phyloP scores from a whole-genome alignment of 2,113 vertebrate genomes.

The Dryoscopus gambensis region DNA sequence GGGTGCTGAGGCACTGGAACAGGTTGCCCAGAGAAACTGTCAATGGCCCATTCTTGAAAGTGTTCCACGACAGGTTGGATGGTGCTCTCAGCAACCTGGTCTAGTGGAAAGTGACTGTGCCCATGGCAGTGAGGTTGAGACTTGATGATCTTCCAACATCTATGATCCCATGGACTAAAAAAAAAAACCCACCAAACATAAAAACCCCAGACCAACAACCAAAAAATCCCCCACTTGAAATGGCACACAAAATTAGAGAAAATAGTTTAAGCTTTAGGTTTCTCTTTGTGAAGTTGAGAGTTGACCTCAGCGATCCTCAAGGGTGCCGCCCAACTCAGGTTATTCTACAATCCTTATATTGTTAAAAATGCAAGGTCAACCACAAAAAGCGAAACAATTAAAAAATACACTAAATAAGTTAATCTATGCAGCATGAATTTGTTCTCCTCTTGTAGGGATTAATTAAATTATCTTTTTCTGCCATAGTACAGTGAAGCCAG shows the following conservation, averaged over 20 bases:
- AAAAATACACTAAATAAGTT: neutral
- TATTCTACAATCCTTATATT: neutral
- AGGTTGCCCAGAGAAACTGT: neutral
- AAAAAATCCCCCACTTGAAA: neutral
- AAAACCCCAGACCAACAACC: neutral
- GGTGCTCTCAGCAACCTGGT: neutral
- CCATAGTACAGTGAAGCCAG: neutral
- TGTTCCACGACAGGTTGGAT: neutral
- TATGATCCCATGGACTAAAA: neutral
- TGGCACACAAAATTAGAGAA: neutral
- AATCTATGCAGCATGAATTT: neutral
- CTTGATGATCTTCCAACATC: neutral
- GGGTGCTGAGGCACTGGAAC: neutral
- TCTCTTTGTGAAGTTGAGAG: neutral
- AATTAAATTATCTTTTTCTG: neutral
- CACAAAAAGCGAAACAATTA: neutral
- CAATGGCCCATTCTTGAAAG: rapidly evolving
- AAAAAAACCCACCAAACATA: neutral
- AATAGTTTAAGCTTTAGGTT: neutral
- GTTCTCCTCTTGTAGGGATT: neutral
- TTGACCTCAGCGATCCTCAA: neutral
- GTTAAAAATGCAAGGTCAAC: neutral
- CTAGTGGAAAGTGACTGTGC: neutral
- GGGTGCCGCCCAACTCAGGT: neutral
- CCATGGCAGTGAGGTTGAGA: neutral